Conservation (phyloP, 2,797 vertebrate genomes). For the Manis crassicaudata region DNA sequence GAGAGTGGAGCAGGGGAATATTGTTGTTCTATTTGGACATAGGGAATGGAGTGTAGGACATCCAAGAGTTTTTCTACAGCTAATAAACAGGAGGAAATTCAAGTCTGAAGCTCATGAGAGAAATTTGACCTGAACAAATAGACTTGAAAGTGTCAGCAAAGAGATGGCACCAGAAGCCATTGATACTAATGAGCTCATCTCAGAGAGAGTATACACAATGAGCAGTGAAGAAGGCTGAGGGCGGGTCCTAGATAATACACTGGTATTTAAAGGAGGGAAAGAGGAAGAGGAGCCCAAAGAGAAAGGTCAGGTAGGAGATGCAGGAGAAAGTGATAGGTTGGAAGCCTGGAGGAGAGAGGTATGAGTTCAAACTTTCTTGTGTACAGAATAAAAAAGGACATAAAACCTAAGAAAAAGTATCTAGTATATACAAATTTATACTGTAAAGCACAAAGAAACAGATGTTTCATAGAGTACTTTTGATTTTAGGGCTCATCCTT, state of each 20-base stretch:
- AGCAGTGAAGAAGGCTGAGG: background rate
- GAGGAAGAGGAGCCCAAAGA: background rate
- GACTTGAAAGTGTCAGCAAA: background rate
- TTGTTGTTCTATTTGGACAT: background rate
- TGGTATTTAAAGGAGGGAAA: background rate
- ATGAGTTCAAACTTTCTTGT: background rate
- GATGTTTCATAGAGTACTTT: background rate
- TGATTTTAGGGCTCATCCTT: background rate
- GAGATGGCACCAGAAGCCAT: background rate
- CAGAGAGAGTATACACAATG: fast-evolving
- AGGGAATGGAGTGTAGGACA: background rate
- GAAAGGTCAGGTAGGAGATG: background rate
- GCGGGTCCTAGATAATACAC: background rate
- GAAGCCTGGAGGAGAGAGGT: background rate
- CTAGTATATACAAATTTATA: background rate
- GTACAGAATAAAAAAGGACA: background rate
- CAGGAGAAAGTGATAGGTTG: background rate
- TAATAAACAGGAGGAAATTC: background rate
- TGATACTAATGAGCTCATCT: background rate
- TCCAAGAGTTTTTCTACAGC: background rate
- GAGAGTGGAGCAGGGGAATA: background rate
- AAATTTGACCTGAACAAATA: background rate
- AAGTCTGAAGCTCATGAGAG: background rate
- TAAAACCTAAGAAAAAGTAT: background rate
- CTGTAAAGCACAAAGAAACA: background rate